Base-by-base conservation (phyloP, 1,140 invertebrate species). In the Calliphora vicina region DNA sequence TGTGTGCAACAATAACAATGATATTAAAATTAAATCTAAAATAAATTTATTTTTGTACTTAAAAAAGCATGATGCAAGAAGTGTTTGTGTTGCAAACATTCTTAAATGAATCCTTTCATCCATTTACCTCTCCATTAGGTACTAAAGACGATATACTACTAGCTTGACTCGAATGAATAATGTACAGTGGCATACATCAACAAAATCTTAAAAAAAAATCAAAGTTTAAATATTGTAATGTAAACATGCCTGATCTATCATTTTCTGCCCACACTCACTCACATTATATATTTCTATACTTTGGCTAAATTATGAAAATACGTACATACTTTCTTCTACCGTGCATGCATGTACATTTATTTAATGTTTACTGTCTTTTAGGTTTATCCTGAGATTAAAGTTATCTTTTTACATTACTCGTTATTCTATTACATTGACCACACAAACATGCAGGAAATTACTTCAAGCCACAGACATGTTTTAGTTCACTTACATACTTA, bases 11-110 rank as follows among this genome's bases (percentile, higher is more conserved):
- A 78, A 78, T 78, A 78, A 78, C 74, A 78, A 45, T 43, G 35
- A 78, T 78, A 78, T 78, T 78, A 45, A 78, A 78, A 78, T 78
- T 78, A 78, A 78, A 78, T 78, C 74, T 78, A n/a, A 78, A 78
- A 78, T 78, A 78, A 78, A 45, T 43, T 78, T 43, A 78, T 78
- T 78, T 78, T 78, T 78, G 20, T 78, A 23, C 74, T 45, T 78
- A 78, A 35, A 78, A 67, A 67, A 67, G 9, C 61, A 67, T 17
- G 61, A 25, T 50, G n/a, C 61, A 67, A 67, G n/a, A 67, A 67
- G 23, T 45, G 43, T 45, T 67, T 67, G 4, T 67, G 57, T 23
- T 67, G 5, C 57, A 67, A 67, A 67, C 10, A 67, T 67, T 10
- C 61, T 67, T 10, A 4, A 67, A 23, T 67, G 61, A 23, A 67